Conservation (phyloP, 2,113 vertebrate genomes). For the Cynopterus brachyotis region DNA sequence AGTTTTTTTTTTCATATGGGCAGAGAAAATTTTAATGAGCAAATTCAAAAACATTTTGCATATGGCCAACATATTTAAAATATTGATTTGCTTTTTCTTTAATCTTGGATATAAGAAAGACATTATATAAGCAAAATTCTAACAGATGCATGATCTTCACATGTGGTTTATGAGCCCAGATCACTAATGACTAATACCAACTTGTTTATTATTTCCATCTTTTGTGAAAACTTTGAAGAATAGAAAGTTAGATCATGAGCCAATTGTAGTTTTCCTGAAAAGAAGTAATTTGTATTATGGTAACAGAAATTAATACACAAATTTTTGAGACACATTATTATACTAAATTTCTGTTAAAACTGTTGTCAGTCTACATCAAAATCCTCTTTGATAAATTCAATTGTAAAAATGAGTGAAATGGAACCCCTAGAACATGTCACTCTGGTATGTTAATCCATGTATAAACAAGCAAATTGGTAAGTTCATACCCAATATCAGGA, state of each 20-base stretch:
- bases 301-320: slow-evolving; percentile 3
- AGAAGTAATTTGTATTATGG: slow-evolving; percentile 9
- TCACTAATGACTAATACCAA: slow-evolving; percentile 56
- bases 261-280: not conserved
- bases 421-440: not conserved
- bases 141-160: slow-evolving; percentile 55
- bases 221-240: slow-evolving; percentile 69
- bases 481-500: not conserved
- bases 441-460: not conserved
- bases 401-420: not conserved
- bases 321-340: not conserved
- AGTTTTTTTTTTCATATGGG: not conserved
- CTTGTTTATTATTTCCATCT: slow-evolving; percentile 70
- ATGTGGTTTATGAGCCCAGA: slow-evolving; percentile 59
- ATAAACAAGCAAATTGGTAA: not conserved
- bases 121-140: slow-evolving; percentile 35
- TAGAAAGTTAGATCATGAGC: slow-evolving; percentile 26
- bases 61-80: slow-evolving; percentile 61
- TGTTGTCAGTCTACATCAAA: not conserved
- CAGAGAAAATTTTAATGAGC: slow-evolving; percentile 39
- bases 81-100: slow-evolving; percentile 57
- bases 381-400: not conserved
- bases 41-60: slow-evolving; percentile 54
- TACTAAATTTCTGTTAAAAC: not conserved
- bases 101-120: slow-evolving; percentile 37